These are phyloP conservation scores for Raja brachyura DNA, from an alignment of 2,113 vertebrate species.

Conservation along the genomic window DNA sequence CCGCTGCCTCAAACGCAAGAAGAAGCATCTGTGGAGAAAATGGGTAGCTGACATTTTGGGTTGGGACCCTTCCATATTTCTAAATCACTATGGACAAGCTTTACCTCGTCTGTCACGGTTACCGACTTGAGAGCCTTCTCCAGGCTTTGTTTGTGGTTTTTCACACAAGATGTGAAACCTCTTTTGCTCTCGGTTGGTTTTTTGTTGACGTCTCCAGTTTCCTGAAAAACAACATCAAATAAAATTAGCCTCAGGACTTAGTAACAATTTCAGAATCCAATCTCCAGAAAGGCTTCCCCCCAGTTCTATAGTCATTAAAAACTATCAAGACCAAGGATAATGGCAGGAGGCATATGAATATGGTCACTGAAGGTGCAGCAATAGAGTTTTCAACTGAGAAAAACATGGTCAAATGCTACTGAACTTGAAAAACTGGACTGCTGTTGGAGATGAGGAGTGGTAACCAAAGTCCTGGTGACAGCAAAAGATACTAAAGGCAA, in stretches of 20 bases:
- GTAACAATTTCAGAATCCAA: not conserved
- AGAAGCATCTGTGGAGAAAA: not conserved
- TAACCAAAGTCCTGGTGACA: not conserved
- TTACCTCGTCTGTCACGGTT: conserved; percentile 68
- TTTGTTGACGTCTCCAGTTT: not conserved
- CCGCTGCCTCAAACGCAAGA: too few species aligned
- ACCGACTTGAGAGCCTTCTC: conserved; percentile 67
- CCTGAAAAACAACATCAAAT: conserved; percentile 14
- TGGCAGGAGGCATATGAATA: not conserved
- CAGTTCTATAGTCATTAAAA: not conserved
- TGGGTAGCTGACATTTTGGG: not conserved
- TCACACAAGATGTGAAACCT: not conserved
- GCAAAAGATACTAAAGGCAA: not conserved
- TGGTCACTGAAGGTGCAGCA: not conserved
- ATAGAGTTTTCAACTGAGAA: not conserved
- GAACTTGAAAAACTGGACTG: not conserved
- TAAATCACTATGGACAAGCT: not conserved
- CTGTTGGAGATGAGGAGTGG: not conserved
- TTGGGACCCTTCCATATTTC: not conserved
- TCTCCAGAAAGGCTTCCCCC: not conserved
- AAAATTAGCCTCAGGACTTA: not conserved
- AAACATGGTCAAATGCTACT: not conserved
- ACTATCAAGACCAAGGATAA: not conserved
- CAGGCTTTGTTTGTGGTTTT: conserved; percentile 71
- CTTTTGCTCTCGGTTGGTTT: rapidly evolving